A percentile compares a stretch with the other conserved stretches of the same genome.
Evolutionary conservation across 2,888 invertebrate species (phyloP).

Genomic region (Congeria kusceri): DNA sequence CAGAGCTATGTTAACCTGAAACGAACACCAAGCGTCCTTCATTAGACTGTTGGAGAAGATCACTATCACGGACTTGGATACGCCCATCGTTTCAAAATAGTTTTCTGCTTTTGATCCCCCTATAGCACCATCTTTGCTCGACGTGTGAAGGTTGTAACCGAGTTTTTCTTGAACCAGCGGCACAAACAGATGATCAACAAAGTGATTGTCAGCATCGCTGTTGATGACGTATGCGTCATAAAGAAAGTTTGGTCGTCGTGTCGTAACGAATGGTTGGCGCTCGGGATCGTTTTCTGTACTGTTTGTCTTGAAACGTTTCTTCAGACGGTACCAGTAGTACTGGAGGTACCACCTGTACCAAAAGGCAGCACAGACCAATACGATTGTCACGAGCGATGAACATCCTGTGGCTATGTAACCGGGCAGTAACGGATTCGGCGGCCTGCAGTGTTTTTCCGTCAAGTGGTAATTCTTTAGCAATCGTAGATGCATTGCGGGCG

Average conservation of each 20-base stretch:
- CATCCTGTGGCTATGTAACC: background rate
- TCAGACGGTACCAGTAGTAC: background rate
- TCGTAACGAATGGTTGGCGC: background rate
- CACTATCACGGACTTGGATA: background rate
- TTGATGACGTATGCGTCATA: background rate
- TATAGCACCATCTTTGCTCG: background rate
- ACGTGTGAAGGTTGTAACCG: background rate
- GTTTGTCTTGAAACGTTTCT: background rate
- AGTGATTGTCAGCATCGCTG: background rate
- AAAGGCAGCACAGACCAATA: background rate
- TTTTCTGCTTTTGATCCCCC: background rate
- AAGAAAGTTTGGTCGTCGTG: background rate
- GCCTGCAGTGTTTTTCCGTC: background rate
- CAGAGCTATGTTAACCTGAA: background rate
- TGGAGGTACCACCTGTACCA: constrained; percentile 4
- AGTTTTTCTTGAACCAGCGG: background rate
- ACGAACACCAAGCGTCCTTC: background rate
- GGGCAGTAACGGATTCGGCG: background rate
- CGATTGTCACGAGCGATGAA: background rate
- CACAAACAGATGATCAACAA: background rate
- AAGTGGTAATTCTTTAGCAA: background rate
- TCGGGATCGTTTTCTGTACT: background rate
- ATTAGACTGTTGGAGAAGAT: background rate
- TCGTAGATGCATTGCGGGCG: background rate
- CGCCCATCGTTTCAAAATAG: background rate